Base-by-base conservation (phyloP, 2,113 vertebrate species). In the Cercocebus atys region DNA sequence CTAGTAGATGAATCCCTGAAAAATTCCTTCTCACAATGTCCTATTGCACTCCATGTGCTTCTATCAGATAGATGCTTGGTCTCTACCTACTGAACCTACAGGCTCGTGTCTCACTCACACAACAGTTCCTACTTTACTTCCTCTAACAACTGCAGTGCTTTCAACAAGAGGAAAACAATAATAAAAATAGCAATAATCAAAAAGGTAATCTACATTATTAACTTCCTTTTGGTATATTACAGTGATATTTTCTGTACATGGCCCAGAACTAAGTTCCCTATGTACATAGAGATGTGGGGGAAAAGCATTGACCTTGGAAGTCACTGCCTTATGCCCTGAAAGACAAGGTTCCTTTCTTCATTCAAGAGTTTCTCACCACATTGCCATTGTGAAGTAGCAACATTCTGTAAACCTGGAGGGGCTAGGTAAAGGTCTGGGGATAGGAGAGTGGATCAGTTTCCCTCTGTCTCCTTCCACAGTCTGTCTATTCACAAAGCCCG, bases 151-250 rank as follows among this genome's bases (percentile, higher is more conserved):
- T 97, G 98, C 98, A 98, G 98, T 98, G 98, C 98, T 98, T 98
- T 98, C 97, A 98, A 98, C 96, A 93, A 98, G 97, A 92, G 97
- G 97, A 98, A 96, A 98, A 98, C 73, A 98, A 98, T 98, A 98
- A 99, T 98, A 99, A 99, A 98, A 99, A 99, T 98, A 98, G 97
- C 97, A 98, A 99, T 98, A 98, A 98, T 99, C 99, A 99, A 98
- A 99, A 98, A 98, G 98, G 91, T 93, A 98, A 98, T 98, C 98
- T 98, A 99, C 98, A 99, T 98, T 98, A 98, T 99, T 98, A 98
- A 98, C 97, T 98, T 99, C 98, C 98, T 98, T 98, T 98, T 98
- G 98, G 98, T 99, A 99, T 98, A 96, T 99, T 99, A 99, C 98
- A 99, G 95, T 64, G 64, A 87, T 89, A 22, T 98, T 98, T 98